phyloP scores from a whole-genome alignment of 2,113 vertebrate species.

The Ahaetulla prasina region DNA sequence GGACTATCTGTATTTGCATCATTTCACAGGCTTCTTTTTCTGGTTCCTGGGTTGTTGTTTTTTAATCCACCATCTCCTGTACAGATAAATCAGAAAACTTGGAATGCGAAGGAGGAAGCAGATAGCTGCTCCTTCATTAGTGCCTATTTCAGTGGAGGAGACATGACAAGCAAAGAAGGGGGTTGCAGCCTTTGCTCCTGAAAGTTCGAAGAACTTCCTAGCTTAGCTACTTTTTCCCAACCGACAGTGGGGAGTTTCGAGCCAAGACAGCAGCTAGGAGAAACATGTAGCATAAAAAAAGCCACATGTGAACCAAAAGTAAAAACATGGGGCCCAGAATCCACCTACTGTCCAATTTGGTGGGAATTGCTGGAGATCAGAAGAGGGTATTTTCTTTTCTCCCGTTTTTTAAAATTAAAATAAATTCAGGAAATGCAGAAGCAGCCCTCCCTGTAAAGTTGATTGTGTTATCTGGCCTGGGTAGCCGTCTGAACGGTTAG shows the following conservation, averaged over 20 bases:
- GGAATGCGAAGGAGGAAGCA: background rate
- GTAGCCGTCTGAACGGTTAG: background rate
- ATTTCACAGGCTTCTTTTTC: background rate
- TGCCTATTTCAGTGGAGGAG: background rate
- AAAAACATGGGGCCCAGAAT: too few species aligned
- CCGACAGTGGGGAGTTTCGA: background rate
- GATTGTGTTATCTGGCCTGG: background rate
- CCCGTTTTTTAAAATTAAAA: background rate
- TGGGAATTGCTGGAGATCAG: too few species aligned
- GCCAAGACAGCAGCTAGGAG: background rate
- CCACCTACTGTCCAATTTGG: too few species aligned
- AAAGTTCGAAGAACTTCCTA: background rate
- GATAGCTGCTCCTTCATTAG: background rate
- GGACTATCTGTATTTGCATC: background rate
- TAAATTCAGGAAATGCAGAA: background rate
- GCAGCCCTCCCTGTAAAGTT: background rate
- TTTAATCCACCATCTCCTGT: background rate
- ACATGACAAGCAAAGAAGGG: background rate
- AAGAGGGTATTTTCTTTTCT: background rate
- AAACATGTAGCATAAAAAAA: background rate
- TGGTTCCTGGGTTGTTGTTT: background rate
- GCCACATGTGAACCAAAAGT: background rate
- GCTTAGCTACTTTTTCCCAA: background rate
- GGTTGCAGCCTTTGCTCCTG: background rate
- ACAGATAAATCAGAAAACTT: background rate